Base-by-base conservation (phyloP, 2,113 vertebrate species). In the Atherinomorus stipes region DNA sequence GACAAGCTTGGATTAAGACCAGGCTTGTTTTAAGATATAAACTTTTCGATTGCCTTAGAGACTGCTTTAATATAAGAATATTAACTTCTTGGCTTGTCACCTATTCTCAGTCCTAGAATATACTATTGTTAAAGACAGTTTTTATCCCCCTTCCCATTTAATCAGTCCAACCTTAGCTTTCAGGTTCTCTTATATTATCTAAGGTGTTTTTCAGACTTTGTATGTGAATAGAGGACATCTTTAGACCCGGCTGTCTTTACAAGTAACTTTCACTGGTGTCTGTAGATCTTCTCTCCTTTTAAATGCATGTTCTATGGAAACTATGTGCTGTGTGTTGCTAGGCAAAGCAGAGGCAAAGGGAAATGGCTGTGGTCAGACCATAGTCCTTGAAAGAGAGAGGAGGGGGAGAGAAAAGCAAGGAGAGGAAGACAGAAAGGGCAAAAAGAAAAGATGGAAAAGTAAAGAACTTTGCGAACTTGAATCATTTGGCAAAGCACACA, bases 321-420 rank as follows among this genome's bases (percentile, higher is more conserved):
- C 75, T 91, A 90, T 91, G 91, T 66, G 86, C 88, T 73, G 82
- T 76, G 77, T 71, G 88, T 89, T 89, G 82, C 83, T 86, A 83
- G 78, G 87, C 88, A 81, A 72, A 84, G 81, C 70, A 53, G 79
- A 84, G 84, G 71, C 86, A 38, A 71, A 85, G 88, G 92, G 91
- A 94, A 93, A 93, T 92, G 88, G 81, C 83, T 94, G 93, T 89
- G 92, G 93, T 92, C 90, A 89, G 78, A 88, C 85, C 86, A 52
- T 65, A 89, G 91, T 90, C 89, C 88, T 89, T 89, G 88, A 88
- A 77, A 81, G 75, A 79, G 64, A 81, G 77, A 79, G 64, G 71
- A 74, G 71, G 66, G 66, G 64, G 40, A 81, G 84, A 80, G 74
- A 75, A 74, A 74, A 70, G 65, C 52, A 61, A 74, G 42, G 56